Evolutionary conservation across 2,888 invertebrate species (phyloP).

Genomic region (Nesidiocoris tenuis): DNA sequence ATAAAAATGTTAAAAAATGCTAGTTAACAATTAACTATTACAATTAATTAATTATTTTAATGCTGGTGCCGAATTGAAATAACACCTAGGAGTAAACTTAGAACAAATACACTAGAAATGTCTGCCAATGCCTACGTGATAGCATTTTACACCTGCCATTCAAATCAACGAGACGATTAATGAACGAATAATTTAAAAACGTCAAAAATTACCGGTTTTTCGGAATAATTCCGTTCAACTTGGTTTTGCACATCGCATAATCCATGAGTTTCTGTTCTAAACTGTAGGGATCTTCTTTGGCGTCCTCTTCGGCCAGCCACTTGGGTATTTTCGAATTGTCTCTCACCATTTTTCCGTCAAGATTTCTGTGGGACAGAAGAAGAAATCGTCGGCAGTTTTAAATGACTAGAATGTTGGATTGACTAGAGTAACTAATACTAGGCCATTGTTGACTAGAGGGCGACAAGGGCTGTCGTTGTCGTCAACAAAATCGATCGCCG

Average conservation of each 20-base stretch:
- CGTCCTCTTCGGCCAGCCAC: not conserved
- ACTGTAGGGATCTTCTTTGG: not conserved
- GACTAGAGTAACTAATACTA: not conserved
- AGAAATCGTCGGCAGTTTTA: no score
- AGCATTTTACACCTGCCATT: no score
- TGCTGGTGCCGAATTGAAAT: no score
- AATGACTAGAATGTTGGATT: no score
- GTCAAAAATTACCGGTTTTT: not conserved
- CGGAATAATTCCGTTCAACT: not conserved
- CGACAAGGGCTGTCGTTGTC: not conserved
- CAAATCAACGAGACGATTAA: no score
- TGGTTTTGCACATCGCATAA: not conserved
- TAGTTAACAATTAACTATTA: no score
- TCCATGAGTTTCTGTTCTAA: not conserved
- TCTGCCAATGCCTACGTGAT: no score
- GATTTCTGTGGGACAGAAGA: not conserved
- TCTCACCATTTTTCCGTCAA: not conserved
- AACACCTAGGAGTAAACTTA: no score
- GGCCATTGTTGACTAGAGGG: conserved; percentile 3
- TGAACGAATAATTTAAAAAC: no score
- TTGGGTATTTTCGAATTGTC: not conserved
- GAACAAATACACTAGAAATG: no score
- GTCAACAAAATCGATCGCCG: not conserved
- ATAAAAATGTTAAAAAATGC: no score
- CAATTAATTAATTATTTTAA: no score